These are phyloP conservation scores for Hippopotamus amphibius DNA, from an alignment of 2,113 vertebrate genomes.

Conservation along the genomic window DNA sequence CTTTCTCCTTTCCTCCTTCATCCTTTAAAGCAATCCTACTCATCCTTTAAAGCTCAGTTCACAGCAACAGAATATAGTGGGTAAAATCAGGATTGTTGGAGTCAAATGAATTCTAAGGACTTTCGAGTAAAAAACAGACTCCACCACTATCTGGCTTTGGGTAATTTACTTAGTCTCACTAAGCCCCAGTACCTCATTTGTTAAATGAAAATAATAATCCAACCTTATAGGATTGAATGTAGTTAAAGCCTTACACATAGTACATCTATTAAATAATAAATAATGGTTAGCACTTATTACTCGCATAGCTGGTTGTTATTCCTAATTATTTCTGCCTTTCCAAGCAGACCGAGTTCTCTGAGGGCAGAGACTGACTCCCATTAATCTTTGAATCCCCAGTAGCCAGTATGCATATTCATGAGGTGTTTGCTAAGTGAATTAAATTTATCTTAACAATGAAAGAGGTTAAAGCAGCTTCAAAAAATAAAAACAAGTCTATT, in stretches of 20 bases:
- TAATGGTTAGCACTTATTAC: background rate
- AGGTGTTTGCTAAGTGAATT: slow-evolving; percentile 34
- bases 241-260: background rate
- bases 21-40: background rate
- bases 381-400: background rate
- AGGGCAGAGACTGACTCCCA: background rate
- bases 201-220: slow-evolving; percentile 44
- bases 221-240: background rate
- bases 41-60: background rate
- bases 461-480: slow-evolving; percentile 9
- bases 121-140: background rate
- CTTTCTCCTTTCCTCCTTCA: background rate
- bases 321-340: slow-evolving; percentile 25
- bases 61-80: background rate
- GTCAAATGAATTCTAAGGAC: background rate
- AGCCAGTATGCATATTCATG: background rate
- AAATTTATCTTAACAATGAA: slow-evolving; percentile 18
- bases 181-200: background rate
- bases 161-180: background rate
- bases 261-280: background rate
- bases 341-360: background rate
- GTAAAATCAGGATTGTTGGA: background rate
- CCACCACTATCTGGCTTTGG: background rate
- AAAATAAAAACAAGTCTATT: background rate
- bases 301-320: background rate